Evolutionary conservation across 2,888 invertebrate species (phyloP), one percentile per base, ranked within the genome.

Genomic region (Apodemia duryi): DNA sequence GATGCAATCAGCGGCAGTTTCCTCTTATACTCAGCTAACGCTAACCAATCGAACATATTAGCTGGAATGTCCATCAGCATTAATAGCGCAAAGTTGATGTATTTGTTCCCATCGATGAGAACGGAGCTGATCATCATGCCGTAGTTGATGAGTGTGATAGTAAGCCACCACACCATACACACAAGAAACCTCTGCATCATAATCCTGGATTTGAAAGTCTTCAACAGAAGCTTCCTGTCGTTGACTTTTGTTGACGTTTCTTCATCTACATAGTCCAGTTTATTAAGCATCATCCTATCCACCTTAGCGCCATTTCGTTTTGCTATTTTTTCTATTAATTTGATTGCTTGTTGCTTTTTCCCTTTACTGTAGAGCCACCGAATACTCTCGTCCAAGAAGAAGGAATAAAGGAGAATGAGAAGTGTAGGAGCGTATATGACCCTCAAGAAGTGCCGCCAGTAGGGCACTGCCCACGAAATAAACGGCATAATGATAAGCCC

Each of bases 71-170:
- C 91, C 88, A 90, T 89, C 71, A 88, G 57, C 83, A 90, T 88
- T 46, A 91, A 76, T 64, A 91, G 71, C 4, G 91, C 85, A 66
- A 91, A 91, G 76, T 91, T 91, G 35, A 88, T 73, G 75, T 88
- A 91, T 71, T 90, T 91, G 74, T 91, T 88, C 6, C 91, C 91
- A 13, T 82, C 88, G 65, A 91, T 85, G 69, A 88, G 81, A 64
- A 91, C 91, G 0, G 90, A 82, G 73, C 90, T 85, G 75, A 91
- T 86, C 90, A 91, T 91, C 91, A 91, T 91, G 3, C 91, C 91
- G 71, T 90, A 91, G 80, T 91, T 91, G 68, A 91, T 90, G 46
- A 91, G 74, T 28, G 90, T 91, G 65, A 87, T 87, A 2, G 91
- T 91, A 69, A 91, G 83, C 91, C 91, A 91, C 90, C 90, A 91